Base-by-base conservation (phyloP, 2,797 vertebrate genomes). In the Thamnophis elegans region DNA sequence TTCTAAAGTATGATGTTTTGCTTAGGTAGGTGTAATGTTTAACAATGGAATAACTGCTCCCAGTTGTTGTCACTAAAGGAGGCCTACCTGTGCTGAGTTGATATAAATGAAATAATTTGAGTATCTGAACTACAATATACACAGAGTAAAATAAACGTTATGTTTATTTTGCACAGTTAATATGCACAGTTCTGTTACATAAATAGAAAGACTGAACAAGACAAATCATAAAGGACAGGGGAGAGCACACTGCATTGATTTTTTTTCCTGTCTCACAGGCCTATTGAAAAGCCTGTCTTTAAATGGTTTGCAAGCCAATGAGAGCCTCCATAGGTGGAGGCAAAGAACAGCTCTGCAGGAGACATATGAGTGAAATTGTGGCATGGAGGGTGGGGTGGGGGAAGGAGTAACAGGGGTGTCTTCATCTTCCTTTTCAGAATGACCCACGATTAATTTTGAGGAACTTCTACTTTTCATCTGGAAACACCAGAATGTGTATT, bases 401-500 rank as follows among this genome's bases (percentile, higher is more conserved):
- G 32, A 78, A 42, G 5, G n/a, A 47, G 22, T 36, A 56, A 6
- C 26, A 53, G 55, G n/a, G 6, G 55, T 28, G 4, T 47, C 78
- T 51, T 51, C 18, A 28, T 22, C 3, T 82, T 36, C 56, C 95
- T 93, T 88, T 53, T 4, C n/a, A 89, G 54, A 54, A 88, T 88
- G 14, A 10, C 32, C 12, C 28, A 68, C 1, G 11, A n/a, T 4
- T 73, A 68, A 32, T 68, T 65, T 68, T 47, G 90, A 18, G 5
- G 90, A 78, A 78, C 90, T 94, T 87, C 93, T 88, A 85, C 88
- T 94, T 90, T 42, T 78, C 36, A 78, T 42, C 68, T 22, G 18
- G 22, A 78, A 78, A 78, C 32, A 42, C 32, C 8, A 78, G 18
- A 42, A 78, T 20, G 18, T 22, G 36, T 22, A 78, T 10, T 18